Percentiles rank a stretch among this genome's conserved stretches.
phyloP scores from a whole-genome alignment of 2,113 vertebrate species.

The Phylloscopus whistleri region DNA sequence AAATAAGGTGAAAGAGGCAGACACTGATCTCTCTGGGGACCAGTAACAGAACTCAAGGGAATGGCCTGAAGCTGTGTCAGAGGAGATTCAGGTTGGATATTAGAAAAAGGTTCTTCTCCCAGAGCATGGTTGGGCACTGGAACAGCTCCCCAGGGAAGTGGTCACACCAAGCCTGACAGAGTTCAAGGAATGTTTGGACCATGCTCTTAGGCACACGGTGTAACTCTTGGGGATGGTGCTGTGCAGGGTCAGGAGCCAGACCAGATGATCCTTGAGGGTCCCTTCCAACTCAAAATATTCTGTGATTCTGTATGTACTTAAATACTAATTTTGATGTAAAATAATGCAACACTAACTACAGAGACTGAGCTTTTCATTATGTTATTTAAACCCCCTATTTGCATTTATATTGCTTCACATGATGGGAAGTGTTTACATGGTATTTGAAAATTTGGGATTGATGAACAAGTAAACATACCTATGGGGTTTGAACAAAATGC shows the following conservation, averaged over 20 bases:
- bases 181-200: neutral
- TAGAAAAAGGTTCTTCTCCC: neutral
- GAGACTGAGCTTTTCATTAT: constrained; percentile 9
- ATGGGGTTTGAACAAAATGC: neutral
- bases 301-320: neutral
- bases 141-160: neutral
- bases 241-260: neutral
- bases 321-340: constrained; percentile 27
- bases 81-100: neutral
- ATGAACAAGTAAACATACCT: constrained; percentile 17
- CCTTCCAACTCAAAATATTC: neutral
- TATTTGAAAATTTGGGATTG: constrained; percentile 13
- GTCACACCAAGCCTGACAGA: neutral
- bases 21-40: neutral
- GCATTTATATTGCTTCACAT: constrained; percentile 45
- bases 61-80: neutral
- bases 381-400: constrained; percentile 26
- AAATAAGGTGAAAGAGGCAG: neutral
- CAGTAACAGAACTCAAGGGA: neutral
- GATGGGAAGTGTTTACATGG: neutral
- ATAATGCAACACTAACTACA: neutral
- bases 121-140: no score
- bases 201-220: neutral
- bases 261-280: neutral
- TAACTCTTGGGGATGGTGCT: neutral